Base-by-base conservation (phyloP, 2,888 invertebrate species). In the Anagyrus pseudococci region DNA sequence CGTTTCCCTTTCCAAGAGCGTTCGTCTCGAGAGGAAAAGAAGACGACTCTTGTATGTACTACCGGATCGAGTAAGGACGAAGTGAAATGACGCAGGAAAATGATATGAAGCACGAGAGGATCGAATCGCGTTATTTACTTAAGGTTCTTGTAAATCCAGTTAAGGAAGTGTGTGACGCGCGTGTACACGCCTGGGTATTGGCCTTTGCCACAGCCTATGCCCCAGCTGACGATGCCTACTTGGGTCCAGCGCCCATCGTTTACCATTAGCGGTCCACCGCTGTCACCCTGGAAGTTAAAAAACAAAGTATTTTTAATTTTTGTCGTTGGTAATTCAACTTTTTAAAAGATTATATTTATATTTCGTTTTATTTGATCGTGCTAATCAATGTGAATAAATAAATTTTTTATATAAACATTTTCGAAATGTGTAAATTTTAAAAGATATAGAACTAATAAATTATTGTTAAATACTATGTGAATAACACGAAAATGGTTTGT, bases 111-210 rank as follows among this genome's bases (percentile, higher is more conserved):
- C 43, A 22, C n/a, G 47, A 53, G 4, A 26, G 17, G 22, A 19
- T 15, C 1, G 40, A 58, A 58, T 61, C 15, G 22, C 33, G 25
- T 26, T 3, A 25, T 62, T 73, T 85, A 88, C 80, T 90, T 89
- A 58, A 91, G 84, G 81, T 94, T 94, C 81, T 93, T 93, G 73
- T 86, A 85, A 75, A 94, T 93, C 94, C 94, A 94, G 23, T 91
- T 90, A 72, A 93, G 80, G 84, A 93, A 91, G 70, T 89, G 85
- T 49, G 92, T 90, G 64, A 94, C 89, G 70, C 94, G 86, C 0
- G 94, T 92, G 81, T 95, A 95, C 2, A 95, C 94, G 17, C 94
- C 95, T 0, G 94, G 94, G 82, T 93, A 94, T 76, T 93, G 93
- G 20, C 93, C 93, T 82, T 94, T 93, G 59, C 94, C 94, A 77